phyloP scores from a whole-genome alignment of 2,113 vertebrate genomes.

The Mustela lutreola region DNA sequence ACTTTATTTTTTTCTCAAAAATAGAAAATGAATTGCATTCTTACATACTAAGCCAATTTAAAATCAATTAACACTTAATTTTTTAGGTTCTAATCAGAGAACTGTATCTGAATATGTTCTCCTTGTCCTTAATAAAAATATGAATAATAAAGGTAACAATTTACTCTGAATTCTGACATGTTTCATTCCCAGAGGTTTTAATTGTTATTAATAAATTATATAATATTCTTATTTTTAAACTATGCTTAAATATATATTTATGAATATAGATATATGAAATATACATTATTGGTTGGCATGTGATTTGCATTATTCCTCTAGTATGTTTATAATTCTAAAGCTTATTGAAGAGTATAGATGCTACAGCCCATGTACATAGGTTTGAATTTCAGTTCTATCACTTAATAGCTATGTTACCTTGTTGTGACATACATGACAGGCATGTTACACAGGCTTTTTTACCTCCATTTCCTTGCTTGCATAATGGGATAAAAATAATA shows the following conservation, averaged over 20 bases:
- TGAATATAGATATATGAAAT: neutral
- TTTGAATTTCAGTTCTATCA: neutral
- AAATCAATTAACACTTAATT: neutral
- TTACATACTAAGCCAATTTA: neutral
- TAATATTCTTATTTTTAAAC: neutral
- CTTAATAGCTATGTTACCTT: neutral
- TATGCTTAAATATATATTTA: neutral
- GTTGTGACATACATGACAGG: neutral
- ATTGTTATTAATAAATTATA: neutral
- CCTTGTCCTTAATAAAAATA: neutral
- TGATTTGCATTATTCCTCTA: neutral
- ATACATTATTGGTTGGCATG: neutral
- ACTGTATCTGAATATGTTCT: neutral
- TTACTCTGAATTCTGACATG: neutral
- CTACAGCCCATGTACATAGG: neutral
- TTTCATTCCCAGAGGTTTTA: neutral
- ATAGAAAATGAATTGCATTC: neutral
- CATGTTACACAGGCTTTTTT: neutral
- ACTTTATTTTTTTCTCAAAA: neutral
- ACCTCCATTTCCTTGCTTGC: neutral
- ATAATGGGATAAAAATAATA: neutral
- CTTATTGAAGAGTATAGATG: neutral
- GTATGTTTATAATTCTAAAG: neutral
- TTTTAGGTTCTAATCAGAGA: neutral
- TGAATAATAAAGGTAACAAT: neutral